These are phyloP conservation scores for Smutsia gigantea DNA, from an alignment of 2,797 vertebrate species.

Conservation along the genomic window DNA sequence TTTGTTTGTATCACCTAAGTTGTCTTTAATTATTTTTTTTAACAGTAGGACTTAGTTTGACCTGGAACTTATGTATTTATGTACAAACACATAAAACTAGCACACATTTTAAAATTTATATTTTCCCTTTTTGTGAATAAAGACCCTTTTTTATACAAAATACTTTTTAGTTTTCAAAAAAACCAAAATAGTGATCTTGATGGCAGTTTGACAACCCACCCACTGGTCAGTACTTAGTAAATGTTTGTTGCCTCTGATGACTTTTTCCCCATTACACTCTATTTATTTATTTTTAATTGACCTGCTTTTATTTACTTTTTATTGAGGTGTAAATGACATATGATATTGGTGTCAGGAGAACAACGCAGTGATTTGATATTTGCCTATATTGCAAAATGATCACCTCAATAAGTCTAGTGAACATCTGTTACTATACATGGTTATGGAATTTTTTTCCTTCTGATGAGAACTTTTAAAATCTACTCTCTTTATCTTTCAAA, in stretches of 20 bases:
- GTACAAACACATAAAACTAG: not conserved
- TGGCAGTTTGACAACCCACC: not conserved
- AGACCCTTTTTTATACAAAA: not conserved
- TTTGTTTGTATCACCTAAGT: not conserved
- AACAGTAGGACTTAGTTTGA: not conserved
- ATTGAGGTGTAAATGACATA: not conserved
- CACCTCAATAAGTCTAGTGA: not conserved
- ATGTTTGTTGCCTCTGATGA: not conserved
- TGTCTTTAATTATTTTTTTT: not conserved
- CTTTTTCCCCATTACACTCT: not conserved
- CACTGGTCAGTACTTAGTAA: not conserved
- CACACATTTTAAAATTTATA: not conserved
- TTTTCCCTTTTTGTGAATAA: not conserved
- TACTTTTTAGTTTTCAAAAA: not conserved
- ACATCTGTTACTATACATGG: not conserved
- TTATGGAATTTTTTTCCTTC: not conserved
- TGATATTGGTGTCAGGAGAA: not conserved
- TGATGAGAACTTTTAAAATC: not conserved
- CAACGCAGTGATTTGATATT: not conserved
- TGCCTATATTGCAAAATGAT: not conserved
- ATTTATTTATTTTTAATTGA: not conserved
- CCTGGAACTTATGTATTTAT: not conserved
- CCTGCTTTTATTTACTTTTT: not conserved
- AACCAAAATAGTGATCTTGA: not conserved
- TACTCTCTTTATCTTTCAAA: not conserved